Conservation (phyloP, 2,113 vertebrate genomes). For the Aphyosemion australe region DNA sequence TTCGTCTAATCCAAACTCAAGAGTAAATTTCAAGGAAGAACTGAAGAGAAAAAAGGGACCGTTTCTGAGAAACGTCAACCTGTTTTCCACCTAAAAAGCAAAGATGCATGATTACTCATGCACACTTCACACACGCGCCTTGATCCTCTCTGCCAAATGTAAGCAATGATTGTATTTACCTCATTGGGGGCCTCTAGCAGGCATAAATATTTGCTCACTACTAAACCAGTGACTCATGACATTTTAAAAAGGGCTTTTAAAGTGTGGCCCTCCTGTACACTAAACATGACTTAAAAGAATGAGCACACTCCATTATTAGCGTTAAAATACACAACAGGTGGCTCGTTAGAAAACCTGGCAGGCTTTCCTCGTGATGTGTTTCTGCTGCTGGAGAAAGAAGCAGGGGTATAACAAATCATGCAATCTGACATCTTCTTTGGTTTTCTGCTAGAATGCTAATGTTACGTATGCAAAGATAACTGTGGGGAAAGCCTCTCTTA, state of each 20-base stretch:
- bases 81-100: slow-evolving; percentile 49
- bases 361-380: slow-evolving; percentile 50
- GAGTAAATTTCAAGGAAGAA: slow-evolving; percentile 30
- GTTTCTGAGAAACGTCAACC: slow-evolving; percentile 56
- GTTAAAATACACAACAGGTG: slow-evolving; percentile 74
- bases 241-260: slow-evolving; percentile 78
- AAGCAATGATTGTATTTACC: slow-evolving; percentile 80
- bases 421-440: not conserved
- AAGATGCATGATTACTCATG: slow-evolving; percentile 35
- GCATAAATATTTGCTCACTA: slow-evolving; percentile 83
- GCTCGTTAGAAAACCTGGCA: slow-evolving; percentile 64
- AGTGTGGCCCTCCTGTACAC: slow-evolving; percentile 67
- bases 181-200: slow-evolving; percentile 77
- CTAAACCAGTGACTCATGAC: slow-evolving; percentile 81
- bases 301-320: slow-evolving; percentile 66
- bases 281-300: slow-evolving; percentile 73
- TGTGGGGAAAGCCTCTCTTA: not conserved
- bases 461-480: slow-evolving; percentile 4
- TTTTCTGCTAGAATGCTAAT: slow-evolving; percentile 17
- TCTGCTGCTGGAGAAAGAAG: slow-evolving; percentile 50
- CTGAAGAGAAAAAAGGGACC: slow-evolving; percentile 23
- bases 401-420: slow-evolving; percentile 17
- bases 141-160: slow-evolving; percentile 73
- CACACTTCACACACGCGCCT: slow-evolving; percentile 53
- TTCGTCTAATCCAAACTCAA: slow-evolving; percentile 39